A percentile compares a stretch with the other conserved stretches of the same genome.
These are phyloP conservation scores for Glandiceps talaboti DNA, from an alignment of 53 echinoderm and acorn worm species.

Conservation along the genomic window DNA sequence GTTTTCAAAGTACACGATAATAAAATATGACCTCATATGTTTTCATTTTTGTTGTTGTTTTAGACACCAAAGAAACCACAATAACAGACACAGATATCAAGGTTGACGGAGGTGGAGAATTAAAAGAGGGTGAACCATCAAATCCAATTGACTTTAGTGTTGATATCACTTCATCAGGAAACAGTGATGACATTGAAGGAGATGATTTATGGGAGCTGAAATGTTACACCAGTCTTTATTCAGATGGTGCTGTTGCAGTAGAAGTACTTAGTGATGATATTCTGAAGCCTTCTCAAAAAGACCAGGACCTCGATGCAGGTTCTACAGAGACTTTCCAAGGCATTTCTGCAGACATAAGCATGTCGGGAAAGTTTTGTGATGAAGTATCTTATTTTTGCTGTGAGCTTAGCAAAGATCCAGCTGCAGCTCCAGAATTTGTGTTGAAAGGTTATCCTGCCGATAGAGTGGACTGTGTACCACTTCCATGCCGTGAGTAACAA, in stretches of 20 bases:
- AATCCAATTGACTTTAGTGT: background rate
- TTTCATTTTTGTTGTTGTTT: too few relatives aligned
- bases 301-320: background rate
- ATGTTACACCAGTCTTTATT: background rate
- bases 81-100: background rate
- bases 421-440: slow-evolving; percentile 62
- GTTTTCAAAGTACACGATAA: too few relatives aligned
- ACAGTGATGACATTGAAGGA: background rate
- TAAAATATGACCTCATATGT: too few relatives aligned
- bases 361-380: slow-evolving; percentile 49
- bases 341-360: slow-evolving; percentile 35
- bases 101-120: background rate
- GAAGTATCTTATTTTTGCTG: slow-evolving; percentile 68
- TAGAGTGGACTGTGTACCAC: background rate
- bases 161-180: background rate
- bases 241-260: background rate
- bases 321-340: background rate
- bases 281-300: background rate
- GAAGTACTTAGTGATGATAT: background rate
- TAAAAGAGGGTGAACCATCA: background rate
- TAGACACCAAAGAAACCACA: background rate
- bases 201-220: background rate
- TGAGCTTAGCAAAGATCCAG: slow-evolving; percentile 28
- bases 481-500: too few relatives aligned
- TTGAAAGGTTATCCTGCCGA: slow-evolving; percentile 3